Evolutionary conservation across 2,797 vertebrate species (phyloP).

Genomic region (Gadopsis marmoratus): DNA sequence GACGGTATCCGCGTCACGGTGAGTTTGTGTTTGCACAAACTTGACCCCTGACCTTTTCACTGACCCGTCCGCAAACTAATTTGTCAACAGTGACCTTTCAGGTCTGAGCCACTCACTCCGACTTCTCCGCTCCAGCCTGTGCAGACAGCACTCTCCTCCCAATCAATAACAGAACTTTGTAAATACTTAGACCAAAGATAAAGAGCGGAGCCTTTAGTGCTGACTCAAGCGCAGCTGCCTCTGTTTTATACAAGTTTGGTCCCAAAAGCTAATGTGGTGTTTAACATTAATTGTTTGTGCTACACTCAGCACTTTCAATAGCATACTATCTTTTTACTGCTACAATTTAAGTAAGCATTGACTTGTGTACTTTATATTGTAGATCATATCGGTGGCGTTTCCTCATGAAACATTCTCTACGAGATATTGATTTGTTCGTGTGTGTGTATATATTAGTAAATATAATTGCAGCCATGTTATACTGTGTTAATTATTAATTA

Average conservation of each 20-base stretch:
- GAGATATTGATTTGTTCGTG: no score
- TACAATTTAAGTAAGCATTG: background rate
- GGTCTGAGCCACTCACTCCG: conserved; percentile 13
- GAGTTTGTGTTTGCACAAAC: conserved; percentile 70
- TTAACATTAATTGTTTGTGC: conserved; percentile 50
- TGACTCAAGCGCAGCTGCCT: conserved; percentile 5
- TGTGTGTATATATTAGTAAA: background rate
- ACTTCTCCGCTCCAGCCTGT: conserved; percentile 19
- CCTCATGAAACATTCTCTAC: no score
- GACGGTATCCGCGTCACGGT: conserved; percentile 42
- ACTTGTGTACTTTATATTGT: background rate
- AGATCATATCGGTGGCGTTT: background rate
- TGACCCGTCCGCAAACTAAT: conserved; percentile 80
- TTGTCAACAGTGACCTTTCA: conserved; percentile 72
- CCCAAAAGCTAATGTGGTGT: conserved; percentile 58
- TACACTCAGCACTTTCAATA: conserved; percentile 52
- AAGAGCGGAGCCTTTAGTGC: conserved; percentile 22
- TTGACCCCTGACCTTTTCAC: conserved; percentile 67
- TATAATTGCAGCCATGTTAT: no score
- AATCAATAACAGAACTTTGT: conserved; percentile 58
- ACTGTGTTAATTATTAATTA: background rate
- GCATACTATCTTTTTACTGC: conserved; percentile 12
- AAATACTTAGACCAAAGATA: conserved; percentile 39
- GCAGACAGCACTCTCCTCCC: conserved; percentile 29
- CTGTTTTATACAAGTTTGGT: conserved; percentile 43